Evolutionary conservation across 2,113 vertebrate genomes (phyloP).

Genomic region (Paracanthobrama guichenoti): DNA sequence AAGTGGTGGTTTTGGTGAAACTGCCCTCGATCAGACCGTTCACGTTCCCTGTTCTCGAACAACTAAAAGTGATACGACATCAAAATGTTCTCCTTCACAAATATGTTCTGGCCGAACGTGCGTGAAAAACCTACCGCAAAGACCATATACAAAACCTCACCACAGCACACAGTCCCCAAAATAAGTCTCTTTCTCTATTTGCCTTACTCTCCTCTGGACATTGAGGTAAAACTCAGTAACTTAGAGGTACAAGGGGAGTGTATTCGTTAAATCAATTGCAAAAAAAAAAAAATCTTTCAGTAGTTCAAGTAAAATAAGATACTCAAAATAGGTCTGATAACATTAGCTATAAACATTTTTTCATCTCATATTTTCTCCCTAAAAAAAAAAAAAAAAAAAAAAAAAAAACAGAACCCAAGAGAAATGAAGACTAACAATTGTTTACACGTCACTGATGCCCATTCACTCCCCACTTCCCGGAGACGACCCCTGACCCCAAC

Average conservation of each 20-base stretch:
- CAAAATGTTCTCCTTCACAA: constrained; percentile 29
- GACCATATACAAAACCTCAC: constrained; percentile 34
- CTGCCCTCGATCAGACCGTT: constrained; percentile 20
- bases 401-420: constrained; percentile 54
- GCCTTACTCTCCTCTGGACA: constrained; percentile 46
- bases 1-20: constrained; percentile 36
- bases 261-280: constrained; percentile 67
- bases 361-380: constrained; percentile 59
- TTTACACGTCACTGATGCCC: constrained; percentile 70
- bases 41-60: constrained; percentile 13
- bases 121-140: constrained; percentile 27
- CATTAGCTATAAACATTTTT: constrained; percentile 76
- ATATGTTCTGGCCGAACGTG: constrained; percentile 16
- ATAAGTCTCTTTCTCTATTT: constrained; percentile 31
- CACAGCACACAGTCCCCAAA: constrained; percentile 34
- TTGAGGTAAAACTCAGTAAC: constrained; percentile 70
- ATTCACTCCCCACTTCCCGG: constrained; percentile 56
- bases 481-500: constrained; percentile 54
- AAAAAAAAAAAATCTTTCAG: constrained; percentile 65
- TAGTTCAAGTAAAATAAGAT: constrained; percentile 76
- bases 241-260: constrained; percentile 76
- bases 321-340: constrained; percentile 72
- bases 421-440: constrained; percentile 67
- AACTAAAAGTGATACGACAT: constrained; percentile 34
- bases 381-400: constrained; percentile 68